Percentiles rank a stretch among this genome's conserved stretches.
phyloP scores from a whole-genome alignment of 2,797 vertebrate genomes.

The Gymnodraco acuticeps region DNA sequence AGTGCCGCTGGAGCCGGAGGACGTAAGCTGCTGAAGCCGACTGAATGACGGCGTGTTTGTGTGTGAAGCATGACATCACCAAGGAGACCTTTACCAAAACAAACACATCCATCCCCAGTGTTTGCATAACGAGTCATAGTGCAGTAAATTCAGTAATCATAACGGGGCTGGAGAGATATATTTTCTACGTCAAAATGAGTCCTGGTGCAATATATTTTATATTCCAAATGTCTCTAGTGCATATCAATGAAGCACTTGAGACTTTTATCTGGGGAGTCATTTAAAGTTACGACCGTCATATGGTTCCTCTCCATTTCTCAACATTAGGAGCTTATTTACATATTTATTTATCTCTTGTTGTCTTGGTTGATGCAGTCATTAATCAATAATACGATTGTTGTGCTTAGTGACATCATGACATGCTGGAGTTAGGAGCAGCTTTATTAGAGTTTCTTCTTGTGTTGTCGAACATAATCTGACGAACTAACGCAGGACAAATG shows the following conservation, averaged over 20 bases:
- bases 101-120: constrained; percentile 6
- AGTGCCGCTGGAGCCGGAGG: constrained; percentile 91
- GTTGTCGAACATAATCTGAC: constrained; percentile 24
- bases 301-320: constrained; percentile 9
- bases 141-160: constrained; percentile 17
- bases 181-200: constrained; percentile 5
- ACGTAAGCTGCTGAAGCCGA: constrained; percentile 86
- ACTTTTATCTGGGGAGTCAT: constrained; percentile 34
- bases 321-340: constrained; percentile 27
- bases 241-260: constrained; percentile 22
- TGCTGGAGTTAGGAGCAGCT: constrained; percentile 4
- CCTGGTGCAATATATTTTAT: neutral
- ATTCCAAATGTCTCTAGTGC: neutral
- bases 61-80: constrained; percentile 61
- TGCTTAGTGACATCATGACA: constrained; percentile 2
- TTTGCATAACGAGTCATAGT: neutral
- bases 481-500: constrained; percentile 21
- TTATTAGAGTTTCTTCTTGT: constrained; percentile 16
- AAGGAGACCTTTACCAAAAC: constrained; percentile 22
- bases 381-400: constrained; percentile 27
- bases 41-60: constrained; percentile 60
- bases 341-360: constrained; percentile 24
- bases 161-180: neutral
- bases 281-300: neutral
- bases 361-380: constrained; percentile 31